A percentile compares a stretch with the other conserved stretches of the same genome.
Conservation (phyloP, 1,140 invertebrate genomes). For the Zophobas morio region DNA sequence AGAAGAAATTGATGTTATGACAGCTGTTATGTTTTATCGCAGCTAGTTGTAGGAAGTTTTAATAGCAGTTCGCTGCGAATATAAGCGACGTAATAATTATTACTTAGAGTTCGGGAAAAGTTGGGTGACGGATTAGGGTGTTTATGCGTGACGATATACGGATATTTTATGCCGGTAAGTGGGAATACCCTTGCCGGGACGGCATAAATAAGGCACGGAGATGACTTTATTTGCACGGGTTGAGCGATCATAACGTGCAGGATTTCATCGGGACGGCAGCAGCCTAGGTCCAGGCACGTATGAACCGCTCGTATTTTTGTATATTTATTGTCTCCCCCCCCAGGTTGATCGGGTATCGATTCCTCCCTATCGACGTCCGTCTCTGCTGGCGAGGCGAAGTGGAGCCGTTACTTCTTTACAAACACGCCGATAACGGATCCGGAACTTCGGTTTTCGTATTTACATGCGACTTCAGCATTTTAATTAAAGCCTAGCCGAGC, state of each 20-base stretch:
- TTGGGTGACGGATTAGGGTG: slow-evolving; percentile 41
- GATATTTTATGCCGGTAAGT: slow-evolving; percentile 33
- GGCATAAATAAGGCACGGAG: slow-evolving; percentile 40
- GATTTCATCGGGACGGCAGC: slow-evolving; percentile 41
- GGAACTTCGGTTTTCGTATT: slow-evolving; percentile 41
- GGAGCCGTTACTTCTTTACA: slow-evolving; percentile 47
- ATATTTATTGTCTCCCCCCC: slow-evolving; percentile 46
- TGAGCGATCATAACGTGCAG: slow-evolving; percentile 44
- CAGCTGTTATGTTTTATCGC: slow-evolving; percentile 30
- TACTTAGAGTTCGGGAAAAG: slow-evolving; percentile 36
- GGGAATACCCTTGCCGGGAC: slow-evolving; percentile 13
- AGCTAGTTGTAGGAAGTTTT: slow-evolving; percentile 1
- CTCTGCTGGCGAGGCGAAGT: slow-evolving; percentile 32
- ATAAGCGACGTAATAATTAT: slow-evolving; percentile 40
- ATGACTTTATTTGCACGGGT: slow-evolving; percentile 43
- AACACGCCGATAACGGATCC: slow-evolving; percentile 42
- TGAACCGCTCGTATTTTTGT: slow-evolving; percentile 46
- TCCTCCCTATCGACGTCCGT: slow-evolving; percentile 21
- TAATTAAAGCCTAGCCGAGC: slow-evolving; percentile 42
- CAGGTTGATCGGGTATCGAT: slow-evolving; percentile 37
- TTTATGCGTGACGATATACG: slow-evolving; percentile 31
- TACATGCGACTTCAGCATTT: slow-evolving; percentile 49
- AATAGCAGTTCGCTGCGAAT: slow-evolving; percentile 10
- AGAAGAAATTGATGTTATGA: slow-evolving; percentile 32
- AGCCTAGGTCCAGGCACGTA: slow-evolving; percentile 43